Evolutionary conservation across 92 coral and sea anemone species (phyloP).

Genomic region (Diadumene lineata): DNA sequence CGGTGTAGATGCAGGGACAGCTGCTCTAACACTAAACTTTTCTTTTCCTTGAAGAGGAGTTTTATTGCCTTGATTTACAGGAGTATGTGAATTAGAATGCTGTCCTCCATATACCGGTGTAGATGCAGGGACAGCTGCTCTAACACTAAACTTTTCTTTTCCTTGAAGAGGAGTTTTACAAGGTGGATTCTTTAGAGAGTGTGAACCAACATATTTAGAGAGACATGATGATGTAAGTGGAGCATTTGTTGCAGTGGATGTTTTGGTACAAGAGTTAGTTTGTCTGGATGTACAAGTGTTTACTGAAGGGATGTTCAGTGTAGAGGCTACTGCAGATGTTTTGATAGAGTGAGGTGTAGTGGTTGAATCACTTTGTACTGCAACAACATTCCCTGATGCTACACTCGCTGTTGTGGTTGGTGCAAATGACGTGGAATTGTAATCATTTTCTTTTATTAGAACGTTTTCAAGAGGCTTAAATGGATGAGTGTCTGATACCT

Average conservation of each 20-base stretch:
- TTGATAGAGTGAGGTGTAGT: background rate
- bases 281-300: background rate
- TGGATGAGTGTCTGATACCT: background rate
- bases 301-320: background rate
- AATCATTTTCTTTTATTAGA: too few relatives aligned
- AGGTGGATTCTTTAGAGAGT: background rate
- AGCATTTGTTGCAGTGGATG: background rate
- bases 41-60: slow-evolving; percentile 46
- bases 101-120: too few relatives aligned
- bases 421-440: too few relatives aligned
- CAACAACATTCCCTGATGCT: too few relatives aligned
- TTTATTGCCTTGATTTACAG: background rate
- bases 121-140: too few relatives aligned
- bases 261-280: background rate
- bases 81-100: slow-evolving; percentile 3
- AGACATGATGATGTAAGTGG: background rate
- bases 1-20: too few relatives aligned
- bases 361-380: background rate
- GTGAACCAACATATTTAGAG: background rate
- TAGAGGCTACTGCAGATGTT: background rate
- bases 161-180: slow-evolving; percentile 16
- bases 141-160: slow-evolving; percentile 72
- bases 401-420: too few relatives aligned
- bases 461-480: too few relatives aligned
- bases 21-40: too few relatives aligned